Evolutionary conservation across 2,113 vertebrate genomes (phyloP).

Genomic region (Callionymus lyra): DNA sequence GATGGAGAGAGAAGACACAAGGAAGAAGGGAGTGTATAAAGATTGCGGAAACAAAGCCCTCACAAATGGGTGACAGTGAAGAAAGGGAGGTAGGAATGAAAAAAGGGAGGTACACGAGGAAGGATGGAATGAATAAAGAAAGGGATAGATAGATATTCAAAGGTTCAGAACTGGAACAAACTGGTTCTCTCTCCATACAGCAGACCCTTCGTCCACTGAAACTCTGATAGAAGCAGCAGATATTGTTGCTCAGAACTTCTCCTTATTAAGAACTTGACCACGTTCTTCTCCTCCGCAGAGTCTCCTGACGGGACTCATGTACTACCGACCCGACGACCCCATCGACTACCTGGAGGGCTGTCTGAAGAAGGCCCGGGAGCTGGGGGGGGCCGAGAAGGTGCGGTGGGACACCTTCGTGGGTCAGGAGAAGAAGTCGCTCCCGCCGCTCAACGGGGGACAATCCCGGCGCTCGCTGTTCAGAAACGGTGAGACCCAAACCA

Average conservation of each 20-base stretch:
- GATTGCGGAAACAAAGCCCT: too few relatives aligned
- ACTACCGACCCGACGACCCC: constrained; percentile 91
- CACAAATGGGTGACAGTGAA: too few relatives aligned
- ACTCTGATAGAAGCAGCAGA: too few relatives aligned
- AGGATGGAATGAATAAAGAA: too few relatives aligned
- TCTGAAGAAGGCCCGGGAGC: constrained; percentile 85
- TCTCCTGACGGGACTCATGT: constrained; percentile 94
- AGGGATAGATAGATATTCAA: too few relatives aligned
- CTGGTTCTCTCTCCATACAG: too few relatives aligned
- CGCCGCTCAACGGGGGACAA: constrained; percentile 90
- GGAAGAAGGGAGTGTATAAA: too few relatives aligned
- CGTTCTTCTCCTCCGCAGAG: constrained; percentile 68
- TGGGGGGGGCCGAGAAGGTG: constrained; percentile 89
- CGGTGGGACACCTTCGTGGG: constrained; percentile 97
- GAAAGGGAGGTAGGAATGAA: too few relatives aligned
- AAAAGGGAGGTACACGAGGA: too few relatives aligned
- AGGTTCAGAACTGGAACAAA: too few relatives aligned
- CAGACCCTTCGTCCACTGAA: too few relatives aligned
- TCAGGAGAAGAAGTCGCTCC: constrained; percentile 89
- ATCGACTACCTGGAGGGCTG: constrained; percentile 90
- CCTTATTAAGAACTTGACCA: not conserved
- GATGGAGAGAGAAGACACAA: too few relatives aligned
- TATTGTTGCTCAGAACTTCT: not conserved
- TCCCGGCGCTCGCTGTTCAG: constrained; percentile 86
- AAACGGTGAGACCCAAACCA: constrained; percentile 73